Evolutionary conservation across 2,888 invertebrate species (phyloP), one percentile per base, ranked within the genome.

Genomic region (Apodemia duryi): DNA sequence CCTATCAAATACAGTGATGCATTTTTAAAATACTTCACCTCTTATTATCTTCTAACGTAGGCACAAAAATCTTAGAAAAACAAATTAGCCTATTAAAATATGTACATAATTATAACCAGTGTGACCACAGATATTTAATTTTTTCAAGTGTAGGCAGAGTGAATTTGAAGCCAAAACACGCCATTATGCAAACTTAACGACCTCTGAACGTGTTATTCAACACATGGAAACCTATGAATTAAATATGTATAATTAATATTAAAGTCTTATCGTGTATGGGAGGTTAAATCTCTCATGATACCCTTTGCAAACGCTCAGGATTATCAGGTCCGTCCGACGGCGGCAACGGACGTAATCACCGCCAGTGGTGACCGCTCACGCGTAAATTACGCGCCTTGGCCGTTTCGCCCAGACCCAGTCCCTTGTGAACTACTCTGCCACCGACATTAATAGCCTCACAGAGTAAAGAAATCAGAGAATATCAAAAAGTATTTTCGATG

Each of bases 281-380:
- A 57, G 11, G 32, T 11, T 1, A 32, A 29, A 57, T 57, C 57
- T 57, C 57, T 32, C 43, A 65, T 65, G 65, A 65, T 65, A 63
- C n/a, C 57, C 57, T 57, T 57, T 32, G 28, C 52, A 35, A 70
- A 67, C 71, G 66, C 72, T 70, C 70, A 71, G 81, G 84, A 85
- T 86, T 86, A 85, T 82, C 84, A 81, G 78, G 75, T 79, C 77
- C 82, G 80, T 82, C 82, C 79, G 82, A 52, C 63, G 63, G 49
- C 46, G 35, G 61, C 54, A 54, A 81, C 82, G 83, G 81, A 80
- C 81, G 86, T 88, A 88, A 88, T 88, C 88, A 88, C 86, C 84
- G 81, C 76, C 79, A 80, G 80, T 85, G 85, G 86, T 85, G 87
- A 84, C 88, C 88, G 86, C 82, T 87, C 89, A 85, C 89, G 89